These are phyloP conservation scores for Zelostemma sp. DNA, from an alignment of 1,140 invertebrate genomes.

Conservation along the genomic window DNA sequence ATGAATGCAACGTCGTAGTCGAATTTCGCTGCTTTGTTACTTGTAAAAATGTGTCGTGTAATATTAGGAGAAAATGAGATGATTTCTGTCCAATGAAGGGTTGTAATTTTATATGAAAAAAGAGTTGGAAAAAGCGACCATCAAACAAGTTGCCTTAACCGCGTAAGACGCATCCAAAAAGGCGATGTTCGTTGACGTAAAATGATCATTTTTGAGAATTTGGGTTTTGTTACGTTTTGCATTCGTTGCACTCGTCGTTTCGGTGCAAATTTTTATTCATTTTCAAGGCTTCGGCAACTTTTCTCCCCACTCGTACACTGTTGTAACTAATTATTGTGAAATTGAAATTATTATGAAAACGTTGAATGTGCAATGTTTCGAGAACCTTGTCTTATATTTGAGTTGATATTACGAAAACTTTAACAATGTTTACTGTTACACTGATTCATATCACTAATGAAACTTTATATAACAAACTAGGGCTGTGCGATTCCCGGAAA, in stretches of 20 bases:
- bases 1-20: conserved; percentile 9
- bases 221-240: too few relatives aligned
- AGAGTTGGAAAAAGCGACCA: not conserved
- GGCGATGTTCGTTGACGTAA: too few relatives aligned
- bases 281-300: conserved; percentile 12
- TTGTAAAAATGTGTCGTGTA: too few relatives aligned
- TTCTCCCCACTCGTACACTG: conserved; percentile 1
- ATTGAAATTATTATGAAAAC: too few relatives aligned
- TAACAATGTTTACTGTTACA: conserved; percentile 54
- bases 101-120: conserved; percentile 3
- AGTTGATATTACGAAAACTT: conserved; percentile 47
- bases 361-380: conserved; percentile 36
- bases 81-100: not conserved
- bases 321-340: too few relatives aligned
- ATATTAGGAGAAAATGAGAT: not conserved
- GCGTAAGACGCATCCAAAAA: not conserved
- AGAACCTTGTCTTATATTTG: conserved; percentile 23
- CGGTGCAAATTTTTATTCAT: not conserved
- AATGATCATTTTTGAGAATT: too few relatives aligned
- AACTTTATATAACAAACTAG: too few relatives aligned
- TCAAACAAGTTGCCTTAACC: not conserved
- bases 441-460: conserved; percentile 65
- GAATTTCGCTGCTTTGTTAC: not conserved
- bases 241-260: not conserved
- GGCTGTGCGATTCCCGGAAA: too few relatives aligned